phyloP scores from a whole-genome alignment of 2,797 vertebrate species.

The Anolis apletophallus region DNA sequence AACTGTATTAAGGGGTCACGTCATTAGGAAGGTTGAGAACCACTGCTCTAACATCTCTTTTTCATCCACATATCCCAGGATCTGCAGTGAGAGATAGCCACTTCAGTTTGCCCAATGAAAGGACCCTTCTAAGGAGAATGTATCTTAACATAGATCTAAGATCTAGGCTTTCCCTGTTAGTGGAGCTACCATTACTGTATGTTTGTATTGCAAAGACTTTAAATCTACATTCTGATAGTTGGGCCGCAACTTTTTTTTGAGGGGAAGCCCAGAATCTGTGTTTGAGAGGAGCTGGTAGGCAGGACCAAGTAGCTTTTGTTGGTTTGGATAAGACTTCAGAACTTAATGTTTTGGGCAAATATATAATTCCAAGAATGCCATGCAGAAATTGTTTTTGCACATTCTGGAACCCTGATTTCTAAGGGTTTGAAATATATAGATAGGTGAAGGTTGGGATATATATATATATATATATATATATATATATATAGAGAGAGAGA shows the following conservation, averaged over 20 bases:
- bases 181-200: neutral
- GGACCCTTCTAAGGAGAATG: too few species aligned
- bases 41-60: neutral
- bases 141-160: neutral
- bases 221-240: neutral
- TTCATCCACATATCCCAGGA: neutral
- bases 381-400: neutral
- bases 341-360: neutral
- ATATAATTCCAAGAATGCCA: neutral
- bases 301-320: neutral
- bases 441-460: neutral
- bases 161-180: neutral
- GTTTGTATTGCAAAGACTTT: neutral
- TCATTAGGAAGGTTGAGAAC: too few species aligned
- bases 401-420: neutral
- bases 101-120: neutral
- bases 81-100: neutral
- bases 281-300: neutral
- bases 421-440: too few species aligned
- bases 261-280: neutral
- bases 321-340: too few species aligned
- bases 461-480: too few species aligned
- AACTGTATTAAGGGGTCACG: too few species aligned
- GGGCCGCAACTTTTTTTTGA: neutral
- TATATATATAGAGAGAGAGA: too few species aligned